Conservation (phyloP, 2,113 vertebrate species). For the Cygnus atratus region DNA sequence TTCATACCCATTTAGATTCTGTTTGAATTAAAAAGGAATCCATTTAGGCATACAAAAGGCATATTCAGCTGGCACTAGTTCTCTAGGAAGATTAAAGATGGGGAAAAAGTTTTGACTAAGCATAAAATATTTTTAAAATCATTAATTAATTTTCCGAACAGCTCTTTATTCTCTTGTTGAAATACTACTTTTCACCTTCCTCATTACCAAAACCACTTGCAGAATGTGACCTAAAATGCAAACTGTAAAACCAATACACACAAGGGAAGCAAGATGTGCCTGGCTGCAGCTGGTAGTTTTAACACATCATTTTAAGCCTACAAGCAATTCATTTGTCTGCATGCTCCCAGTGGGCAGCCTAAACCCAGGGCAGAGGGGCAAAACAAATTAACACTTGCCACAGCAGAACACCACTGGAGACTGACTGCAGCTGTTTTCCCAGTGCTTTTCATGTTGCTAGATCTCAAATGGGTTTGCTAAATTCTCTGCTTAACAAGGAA, state of each 20-base stretch:
- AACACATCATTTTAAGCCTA: background rate
- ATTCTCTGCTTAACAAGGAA: background rate
- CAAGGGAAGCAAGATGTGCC: background rate
- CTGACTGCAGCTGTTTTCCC: background rate
- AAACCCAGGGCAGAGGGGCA: background rate
- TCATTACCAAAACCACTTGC: background rate
- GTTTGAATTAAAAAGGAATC: background rate
- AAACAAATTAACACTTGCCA: background rate
- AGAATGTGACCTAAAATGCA: background rate
- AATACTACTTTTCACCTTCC: background rate
- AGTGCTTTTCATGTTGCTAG: background rate
- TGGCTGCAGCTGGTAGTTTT: background rate
- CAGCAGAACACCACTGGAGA: background rate
- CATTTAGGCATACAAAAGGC: background rate
- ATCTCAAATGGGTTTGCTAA: background rate
- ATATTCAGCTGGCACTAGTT: background rate
- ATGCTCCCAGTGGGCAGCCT: rapidly evolving
- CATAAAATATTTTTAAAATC: background rate
- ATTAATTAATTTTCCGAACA: background rate
- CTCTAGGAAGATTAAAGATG: background rate
- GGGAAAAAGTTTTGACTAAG: background rate
- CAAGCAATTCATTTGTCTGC: background rate
- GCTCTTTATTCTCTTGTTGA: background rate
- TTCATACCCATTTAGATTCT: background rate
- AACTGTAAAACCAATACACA: background rate